These are phyloP conservation scores for Bombyx huttoni DNA, from an alignment of 2,888 invertebrate species.

Conservation along the genomic window DNA sequence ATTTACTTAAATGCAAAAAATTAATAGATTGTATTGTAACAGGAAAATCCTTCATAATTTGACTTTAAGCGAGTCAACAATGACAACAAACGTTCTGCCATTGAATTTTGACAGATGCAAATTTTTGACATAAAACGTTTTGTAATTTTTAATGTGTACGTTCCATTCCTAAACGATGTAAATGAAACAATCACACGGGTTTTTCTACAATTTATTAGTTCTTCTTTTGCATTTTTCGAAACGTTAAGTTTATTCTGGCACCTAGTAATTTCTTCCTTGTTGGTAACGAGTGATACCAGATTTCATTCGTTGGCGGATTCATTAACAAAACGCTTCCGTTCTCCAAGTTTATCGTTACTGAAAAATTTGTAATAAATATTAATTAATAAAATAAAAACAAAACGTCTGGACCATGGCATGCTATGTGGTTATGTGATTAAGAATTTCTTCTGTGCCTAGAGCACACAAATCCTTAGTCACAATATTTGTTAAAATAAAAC, in stretches of 20 bases:
- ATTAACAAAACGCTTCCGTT: slow-evolving; percentile 78
- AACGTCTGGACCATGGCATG: too few relatives aligned
- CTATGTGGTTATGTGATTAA: too few relatives aligned
- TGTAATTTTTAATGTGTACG: not conserved
- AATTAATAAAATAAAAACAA: too few relatives aligned
- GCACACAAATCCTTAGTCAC: not conserved
- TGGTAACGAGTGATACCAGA: slow-evolving; percentile 81
- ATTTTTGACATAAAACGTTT: not conserved
- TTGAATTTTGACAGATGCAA: not conserved
- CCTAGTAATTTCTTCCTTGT: slow-evolving; percentile 65
- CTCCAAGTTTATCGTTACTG: slow-evolving; percentile 73
- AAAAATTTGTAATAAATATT: slow-evolving; percentile 6
- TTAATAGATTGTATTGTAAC: not conserved
- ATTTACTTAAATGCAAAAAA: not conserved
- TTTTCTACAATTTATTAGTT: not conserved
- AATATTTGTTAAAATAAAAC: not conserved
- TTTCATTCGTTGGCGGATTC: slow-evolving; percentile 79
- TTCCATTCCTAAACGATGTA: too few relatives aligned
- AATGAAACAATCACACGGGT: not conserved
- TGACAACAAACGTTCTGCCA: not conserved
- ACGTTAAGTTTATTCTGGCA: slow-evolving; percentile 77
- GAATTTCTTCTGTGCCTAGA: too few relatives aligned
- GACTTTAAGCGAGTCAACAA: not conserved
- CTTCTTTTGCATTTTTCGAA: slow-evolving; percentile 58
- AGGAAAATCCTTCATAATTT: not conserved